Base-by-base conservation (phyloP, 2,113 vertebrate genomes). In the Trematomus loennbergii region DNA sequence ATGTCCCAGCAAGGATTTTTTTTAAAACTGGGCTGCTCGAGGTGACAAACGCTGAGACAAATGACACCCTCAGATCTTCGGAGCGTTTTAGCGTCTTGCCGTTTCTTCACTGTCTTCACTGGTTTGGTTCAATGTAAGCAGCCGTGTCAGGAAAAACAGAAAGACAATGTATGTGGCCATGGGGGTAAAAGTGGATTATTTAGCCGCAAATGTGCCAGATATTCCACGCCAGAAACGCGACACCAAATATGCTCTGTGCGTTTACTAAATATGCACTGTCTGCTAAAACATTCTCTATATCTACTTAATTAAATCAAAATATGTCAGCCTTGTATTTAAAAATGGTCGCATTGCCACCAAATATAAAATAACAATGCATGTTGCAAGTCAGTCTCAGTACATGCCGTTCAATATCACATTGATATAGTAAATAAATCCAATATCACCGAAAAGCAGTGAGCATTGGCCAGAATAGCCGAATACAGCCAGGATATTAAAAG, bases 1-100 rank as follows among this genome's bases (percentile, higher is more conserved):
- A 57, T 68, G 70, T 55, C 52, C 22, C 8, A 59, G 63, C n/a
- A 67, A 66, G 66, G 48, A 6, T 22, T 67, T 48, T 20, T 67
- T 25, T 17, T n/a, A n/a, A 55, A 16, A 20, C 40, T 11, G 18
- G 45, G 46, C 9, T 4, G 6, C 22, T 36, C n/a, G 45, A 17
- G 25, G 57, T 11, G 53, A 22, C 0, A 0, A 40, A 22, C 9
- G 36, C 4, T 0, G 2, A 54, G 1, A 22, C 17, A 59, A 13
- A 49, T 13, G 54, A 0, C 66, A 40, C 12, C 50, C 36, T 6
- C 33, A 36, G 1, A 12, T 17, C 20, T 17, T 25, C 9, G 5
- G 12, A 1, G 22, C 22, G n/a, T 49, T n/a, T 60, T 20, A 40
- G 46, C 18, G 0, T 20, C 18, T 61, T 40, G 13, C 11, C 33